A percentile compares a stretch with the other conserved stretches of the same genome.
phyloP scores from a whole-genome alignment of 2,888 invertebrate species.

The Epinotia nisella region DNA sequence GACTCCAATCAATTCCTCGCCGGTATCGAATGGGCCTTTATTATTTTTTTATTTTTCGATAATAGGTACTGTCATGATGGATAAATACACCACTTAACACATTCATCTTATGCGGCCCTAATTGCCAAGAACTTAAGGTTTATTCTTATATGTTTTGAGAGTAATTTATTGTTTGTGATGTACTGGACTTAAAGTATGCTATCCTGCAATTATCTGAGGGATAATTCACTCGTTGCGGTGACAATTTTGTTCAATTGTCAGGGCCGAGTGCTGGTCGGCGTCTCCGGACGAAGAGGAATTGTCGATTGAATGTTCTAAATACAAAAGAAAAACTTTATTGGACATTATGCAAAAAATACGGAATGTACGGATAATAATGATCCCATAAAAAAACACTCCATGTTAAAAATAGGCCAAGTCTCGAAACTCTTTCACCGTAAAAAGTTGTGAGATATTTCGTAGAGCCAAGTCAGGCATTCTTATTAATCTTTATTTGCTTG shows the following conservation, averaged over 20 bases:
- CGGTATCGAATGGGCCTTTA: conserved; percentile 58
- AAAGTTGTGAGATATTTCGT: too few species aligned
- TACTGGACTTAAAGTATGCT: conserved; percentile 59
- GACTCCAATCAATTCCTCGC: conserved; percentile 66
- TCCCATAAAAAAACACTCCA: too few species aligned
- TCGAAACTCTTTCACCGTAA: too few species aligned
- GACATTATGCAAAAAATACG: conserved; percentile 6
- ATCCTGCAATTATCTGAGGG: conserved; percentile 69
- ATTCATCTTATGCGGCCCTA: conserved; percentile 44
- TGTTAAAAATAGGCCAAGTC: too few species aligned
- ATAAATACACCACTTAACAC: conserved; percentile 45
- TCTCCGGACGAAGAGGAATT: conserved; percentile 25
- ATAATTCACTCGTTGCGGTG: conserved; percentile 68
- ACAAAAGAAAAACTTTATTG: conserved; percentile 15
- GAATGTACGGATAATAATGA: conserved; percentile 10
- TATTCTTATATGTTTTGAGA: conserved; percentile 42
- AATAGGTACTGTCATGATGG: conserved; percentile 60
- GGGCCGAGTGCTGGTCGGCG: conserved; percentile 24
- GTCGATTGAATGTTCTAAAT: conserved; percentile 25
- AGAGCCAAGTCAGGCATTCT: too few species aligned
- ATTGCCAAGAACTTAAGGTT: conserved; percentile 45
- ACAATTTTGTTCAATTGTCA: conserved; percentile 66
- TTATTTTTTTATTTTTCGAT: conserved; percentile 62
- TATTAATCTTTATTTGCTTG: too few species aligned
- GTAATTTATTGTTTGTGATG: conserved; percentile 50